A percentile compares a stretch with the other conserved stretches of the same genome.
phyloP scores from a whole-genome alignment of 2,113 vertebrate species.

The Camarhynchus parvulus region DNA sequence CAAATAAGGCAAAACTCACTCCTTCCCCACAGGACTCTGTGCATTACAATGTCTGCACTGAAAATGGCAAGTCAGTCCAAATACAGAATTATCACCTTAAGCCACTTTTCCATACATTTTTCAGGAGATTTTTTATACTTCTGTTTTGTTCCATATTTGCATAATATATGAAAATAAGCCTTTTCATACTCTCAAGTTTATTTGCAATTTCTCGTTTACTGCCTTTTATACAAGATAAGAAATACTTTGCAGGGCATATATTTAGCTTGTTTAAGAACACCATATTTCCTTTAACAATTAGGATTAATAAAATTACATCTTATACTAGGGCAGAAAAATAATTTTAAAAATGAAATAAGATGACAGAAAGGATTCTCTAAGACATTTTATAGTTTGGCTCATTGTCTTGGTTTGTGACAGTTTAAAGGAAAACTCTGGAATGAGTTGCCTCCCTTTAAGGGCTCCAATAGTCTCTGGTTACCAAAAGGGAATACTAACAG shows the following conservation, averaged over 20 bases:
- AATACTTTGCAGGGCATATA: not conserved
- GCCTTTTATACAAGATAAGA: not conserved
- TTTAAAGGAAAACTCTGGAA: not conserved
- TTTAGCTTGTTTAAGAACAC: not conserved
- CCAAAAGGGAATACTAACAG: not conserved
- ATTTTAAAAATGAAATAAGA: not conserved
- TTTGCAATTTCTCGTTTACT: not conserved
- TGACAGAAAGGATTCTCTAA: not conserved
- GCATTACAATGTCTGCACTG: rapidly evolving
- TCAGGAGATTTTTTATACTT: not conserved
- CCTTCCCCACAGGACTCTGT: not conserved
- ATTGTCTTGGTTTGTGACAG: not conserved
- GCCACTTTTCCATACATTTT: not conserved
- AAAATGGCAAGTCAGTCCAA: not conserved
- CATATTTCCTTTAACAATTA: not conserved
- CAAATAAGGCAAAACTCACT: not conserved
- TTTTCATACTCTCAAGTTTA: not conserved
- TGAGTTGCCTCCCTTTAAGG: not conserved
- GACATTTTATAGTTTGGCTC: not conserved
- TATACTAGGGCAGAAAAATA: not conserved
- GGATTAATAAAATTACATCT: not conserved
- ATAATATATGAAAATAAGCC: not conserved
- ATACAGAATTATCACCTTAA: not conserved
- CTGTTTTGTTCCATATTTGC: not conserved
- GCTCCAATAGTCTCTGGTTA: not conserved